phyloP scores from a whole-genome alignment of 1,140 invertebrate genomes.

The Drosophila albomicans region DNA sequence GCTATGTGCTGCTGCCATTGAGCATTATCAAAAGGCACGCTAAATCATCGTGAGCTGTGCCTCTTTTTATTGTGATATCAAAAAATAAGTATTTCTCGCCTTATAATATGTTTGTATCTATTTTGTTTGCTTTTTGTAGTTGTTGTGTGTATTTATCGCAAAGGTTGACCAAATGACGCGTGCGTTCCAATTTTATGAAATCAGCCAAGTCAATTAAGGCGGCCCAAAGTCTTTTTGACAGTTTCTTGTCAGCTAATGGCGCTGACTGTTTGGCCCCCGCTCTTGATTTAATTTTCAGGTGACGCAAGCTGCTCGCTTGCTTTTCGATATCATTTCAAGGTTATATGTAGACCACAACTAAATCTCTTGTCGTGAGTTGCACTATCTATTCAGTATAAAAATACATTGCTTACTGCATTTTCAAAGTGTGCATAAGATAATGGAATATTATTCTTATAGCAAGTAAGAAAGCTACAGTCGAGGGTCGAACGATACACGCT shows the following conservation, averaged over 20 bases:
- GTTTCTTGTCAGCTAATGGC: slow-evolving; percentile 56
- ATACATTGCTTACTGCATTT: too few species aligned
- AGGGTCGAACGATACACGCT: too few species aligned
- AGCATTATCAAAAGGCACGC: slow-evolving; percentile 51
- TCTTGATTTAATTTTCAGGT: slow-evolving; percentile 26
- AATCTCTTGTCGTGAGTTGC: slow-evolving; percentile 10
- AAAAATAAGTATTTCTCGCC: slow-evolving; percentile 29
- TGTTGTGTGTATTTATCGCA: slow-evolving; percentile 51
- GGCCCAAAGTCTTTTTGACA: slow-evolving; percentile 65
- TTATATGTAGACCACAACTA: not conserved
- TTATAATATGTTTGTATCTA: not conserved
- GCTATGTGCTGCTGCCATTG: slow-evolving; percentile 25
- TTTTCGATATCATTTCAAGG: slow-evolving; percentile 15
- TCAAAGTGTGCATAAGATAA: too few species aligned
- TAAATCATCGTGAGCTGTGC: slow-evolving; percentile 59
- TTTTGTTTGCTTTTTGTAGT: slow-evolving; percentile 20
- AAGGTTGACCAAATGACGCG: slow-evolving; percentile 54
- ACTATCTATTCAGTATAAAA: not conserved
- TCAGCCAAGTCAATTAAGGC: slow-evolving; percentile 53
- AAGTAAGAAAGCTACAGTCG: too few species aligned
- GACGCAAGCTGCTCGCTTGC: slow-evolving; percentile 18
- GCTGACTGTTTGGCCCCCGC: slow-evolving; percentile 26
- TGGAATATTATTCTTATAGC: too few species aligned
- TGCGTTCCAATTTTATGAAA: slow-evolving; percentile 65
- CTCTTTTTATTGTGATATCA: slow-evolving; percentile 52